Percentiles rank a stretch among this genome's conserved stretches.
These are phyloP conservation scores for Spodoptera littoralis DNA, from an alignment of 2,888 invertebrate species.

Conservation along the genomic window DNA sequence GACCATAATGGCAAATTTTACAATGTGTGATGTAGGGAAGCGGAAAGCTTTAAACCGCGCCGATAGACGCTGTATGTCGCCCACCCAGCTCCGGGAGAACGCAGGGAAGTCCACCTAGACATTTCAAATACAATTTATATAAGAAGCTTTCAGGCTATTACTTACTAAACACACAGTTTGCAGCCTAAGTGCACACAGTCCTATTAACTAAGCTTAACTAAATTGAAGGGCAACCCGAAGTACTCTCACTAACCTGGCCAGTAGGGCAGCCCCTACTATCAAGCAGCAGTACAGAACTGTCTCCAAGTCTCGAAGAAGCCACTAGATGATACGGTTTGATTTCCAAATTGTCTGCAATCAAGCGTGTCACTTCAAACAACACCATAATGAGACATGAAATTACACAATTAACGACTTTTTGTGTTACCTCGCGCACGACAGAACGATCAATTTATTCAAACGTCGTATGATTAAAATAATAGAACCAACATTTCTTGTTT, in stretches of 20 bases:
- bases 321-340: constrained; percentile 94
- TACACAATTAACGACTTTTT: constrained; percentile 13
- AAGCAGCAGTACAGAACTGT: constrained; percentile 92
- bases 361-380: constrained; percentile 14
- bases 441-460: constrained; percentile 23
- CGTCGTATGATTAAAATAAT: constrained; percentile 9
- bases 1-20: constrained; percentile 94
- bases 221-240: no score
- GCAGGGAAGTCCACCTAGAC: constrained; percentile 88
- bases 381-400: constrained; percentile 44
- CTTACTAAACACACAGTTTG: no score
- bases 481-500: no score
- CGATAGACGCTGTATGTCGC: constrained; percentile 83
- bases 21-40: constrained; percentile 94
- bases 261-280: constrained; percentile 95
- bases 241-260: constrained; percentile 83
- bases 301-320: constrained; percentile 93
- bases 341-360: constrained; percentile 81
- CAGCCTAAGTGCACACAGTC: no score
- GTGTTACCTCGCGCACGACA: constrained; percentile 12
- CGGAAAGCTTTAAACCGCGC: constrained; percentile 95
- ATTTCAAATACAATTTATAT: background rate
- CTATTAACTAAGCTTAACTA: no score
- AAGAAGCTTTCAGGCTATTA: no score
- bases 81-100: constrained; percentile 74